These are phyloP conservation scores for Torymus texanus DNA, from an alignment of 2,888 invertebrate genomes.

Conservation along the genomic window DNA sequence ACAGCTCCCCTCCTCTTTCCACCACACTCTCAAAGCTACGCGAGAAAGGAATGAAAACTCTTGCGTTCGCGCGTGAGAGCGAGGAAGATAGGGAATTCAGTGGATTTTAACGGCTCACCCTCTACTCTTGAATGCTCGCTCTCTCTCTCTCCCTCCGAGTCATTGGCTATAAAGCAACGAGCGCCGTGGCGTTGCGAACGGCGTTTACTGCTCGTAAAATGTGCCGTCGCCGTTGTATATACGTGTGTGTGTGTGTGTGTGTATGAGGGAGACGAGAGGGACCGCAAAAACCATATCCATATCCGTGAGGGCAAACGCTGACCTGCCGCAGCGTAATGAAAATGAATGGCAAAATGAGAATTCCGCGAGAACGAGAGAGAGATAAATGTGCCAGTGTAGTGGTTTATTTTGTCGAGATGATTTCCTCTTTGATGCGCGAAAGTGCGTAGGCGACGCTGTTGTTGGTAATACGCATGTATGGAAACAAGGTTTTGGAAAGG, in stretches of 20 bases:
- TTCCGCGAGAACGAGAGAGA: neutral
- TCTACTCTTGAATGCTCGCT: conserved; percentile 43
- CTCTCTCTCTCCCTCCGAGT: conserved; percentile 57
- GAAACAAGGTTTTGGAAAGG: too few relatives aligned
- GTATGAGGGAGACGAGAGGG: conserved; percentile 1
- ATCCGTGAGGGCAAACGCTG: conserved; percentile 10
- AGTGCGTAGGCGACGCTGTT: too few relatives aligned
- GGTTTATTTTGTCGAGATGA: too few relatives aligned
- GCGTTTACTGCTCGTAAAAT: conserved; percentile 70
- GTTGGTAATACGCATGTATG: too few relatives aligned
- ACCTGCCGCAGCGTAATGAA: conserved; percentile 32
- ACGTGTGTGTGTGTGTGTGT: conserved; percentile 16
- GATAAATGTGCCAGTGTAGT: too few relatives aligned
- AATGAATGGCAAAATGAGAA: conserved; percentile 45
- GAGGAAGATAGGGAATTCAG: conserved; percentile 52
- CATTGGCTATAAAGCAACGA: conserved; percentile 65
- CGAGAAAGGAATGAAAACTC: conserved; percentile 12
- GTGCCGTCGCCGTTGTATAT: conserved; percentile 38
- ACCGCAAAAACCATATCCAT: conserved; percentile 43
- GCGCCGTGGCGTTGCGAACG: conserved; percentile 66
- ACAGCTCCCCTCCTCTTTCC: neutral
- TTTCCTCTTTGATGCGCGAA: too few relatives aligned
- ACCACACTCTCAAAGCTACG: too few relatives aligned
- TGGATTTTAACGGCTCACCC: conserved; percentile 56
- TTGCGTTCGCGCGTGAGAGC: neutral